Base-by-base conservation (phyloP, 2,113 vertebrate species). In the Scolopax mira region DNA sequence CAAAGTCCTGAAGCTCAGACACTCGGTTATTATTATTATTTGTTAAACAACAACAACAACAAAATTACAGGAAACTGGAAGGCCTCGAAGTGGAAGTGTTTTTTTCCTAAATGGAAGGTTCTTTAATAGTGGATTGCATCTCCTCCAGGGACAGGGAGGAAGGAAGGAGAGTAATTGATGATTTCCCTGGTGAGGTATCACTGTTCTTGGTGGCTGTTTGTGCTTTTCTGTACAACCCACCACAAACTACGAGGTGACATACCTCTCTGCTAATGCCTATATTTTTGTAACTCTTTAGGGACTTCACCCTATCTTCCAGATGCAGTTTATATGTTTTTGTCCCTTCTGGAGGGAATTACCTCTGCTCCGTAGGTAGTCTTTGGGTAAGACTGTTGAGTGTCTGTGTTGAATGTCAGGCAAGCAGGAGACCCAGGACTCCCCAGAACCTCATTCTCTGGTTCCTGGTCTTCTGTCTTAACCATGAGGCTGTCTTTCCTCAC, bases 181-280 rank as follows among this genome's bases (percentile, higher is more conserved):
- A 25, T 51, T 19, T 71, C 69, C 23, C 31, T 25, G 8, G 39
- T n/a, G 77, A 78, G 58, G 33, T 64, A 27, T 31, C 18, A 1
- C 18, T 3, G 1, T 17, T 7, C 37, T 19, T n/a, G 0, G 31
- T 19, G 27, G 30, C 27, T 3, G 4, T n/a, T 69, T 58, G 58
- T 66, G 65, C 48, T 78, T 51, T 84, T 66, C 79, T 27, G 22
- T 39, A 19, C 37, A 11, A 8, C 35, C 72, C 10, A 0, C 4
- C 4, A 1, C 7, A 3, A 11, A 3, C 49, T 16, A 0, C 5
- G 51, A 54, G 48, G 44, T 52, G 54, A 41, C 7, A 2, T 16
- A 12, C 10, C 44, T 65, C 11, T 31, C 0, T 23, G 12, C 11
- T 58, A 55, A 35, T 24, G 7, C 9, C 7, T 81, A 39, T 21